Conservation (phyloP, 1,140 invertebrate genomes). For the Papilio xuthus region DNA sequence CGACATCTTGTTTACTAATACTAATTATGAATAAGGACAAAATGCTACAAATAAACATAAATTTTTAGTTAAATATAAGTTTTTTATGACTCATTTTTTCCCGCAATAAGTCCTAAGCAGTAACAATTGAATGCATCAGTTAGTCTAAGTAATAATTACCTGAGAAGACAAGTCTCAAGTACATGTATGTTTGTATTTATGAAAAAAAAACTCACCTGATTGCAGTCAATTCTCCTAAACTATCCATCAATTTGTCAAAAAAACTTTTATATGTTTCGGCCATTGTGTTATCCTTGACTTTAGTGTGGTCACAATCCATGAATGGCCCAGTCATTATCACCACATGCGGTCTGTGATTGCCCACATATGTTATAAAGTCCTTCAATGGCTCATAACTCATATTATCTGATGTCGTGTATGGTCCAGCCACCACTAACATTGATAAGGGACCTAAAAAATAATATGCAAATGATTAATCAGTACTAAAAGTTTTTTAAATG, state of each 20-base stretch:
- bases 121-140: too few relatives aligned
- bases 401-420: slow-evolving; percentile 90
- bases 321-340: slow-evolving; percentile 93
- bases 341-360: slow-evolving; percentile 88
- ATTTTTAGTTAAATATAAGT: too few relatives aligned
- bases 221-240: slow-evolving; percentile 60
- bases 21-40: too few relatives aligned
- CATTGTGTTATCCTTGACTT: slow-evolving; percentile 82
- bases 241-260: slow-evolving; percentile 86
- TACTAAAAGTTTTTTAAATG: neutral
- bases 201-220: slow-evolving; percentile 66
- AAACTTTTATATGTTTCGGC: slow-evolving; percentile 86
- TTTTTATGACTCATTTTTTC: too few relatives aligned
- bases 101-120: too few relatives aligned
- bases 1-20: too few relatives aligned
- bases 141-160: too few relatives aligned
- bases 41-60: too few relatives aligned
- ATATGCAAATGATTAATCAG: slow-evolving; percentile 12
- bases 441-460: slow-evolving; percentile 82
- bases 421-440: slow-evolving; percentile 90
- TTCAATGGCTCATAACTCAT: slow-evolving; percentile 90
- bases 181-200: too few relatives aligned
- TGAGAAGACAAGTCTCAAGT: too few relatives aligned
- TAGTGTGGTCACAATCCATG: slow-evolving; percentile 86
- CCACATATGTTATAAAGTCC: slow-evolving; percentile 88